Percentiles rank a stretch among this genome's conserved stretches.
Conservation (phyloP, 2,113 vertebrate species). For the Ardeotis arabs region DNA sequence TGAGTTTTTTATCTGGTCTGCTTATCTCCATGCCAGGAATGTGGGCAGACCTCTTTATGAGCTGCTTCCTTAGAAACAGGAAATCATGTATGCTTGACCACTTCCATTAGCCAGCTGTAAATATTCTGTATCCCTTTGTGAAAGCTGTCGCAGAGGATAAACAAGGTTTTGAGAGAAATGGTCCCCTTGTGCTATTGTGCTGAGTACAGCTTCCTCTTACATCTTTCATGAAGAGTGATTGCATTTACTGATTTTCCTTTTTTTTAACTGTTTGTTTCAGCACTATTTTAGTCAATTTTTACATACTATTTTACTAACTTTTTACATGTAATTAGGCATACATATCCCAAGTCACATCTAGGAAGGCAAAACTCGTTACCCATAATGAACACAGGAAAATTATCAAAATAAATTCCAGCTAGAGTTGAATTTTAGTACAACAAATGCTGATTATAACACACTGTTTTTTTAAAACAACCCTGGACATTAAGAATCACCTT, state of each 20-base stretch:
- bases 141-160: background rate
- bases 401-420: background rate
- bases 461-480: background rate
- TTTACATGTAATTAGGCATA: background rate
- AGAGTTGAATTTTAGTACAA: background rate
- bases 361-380: background rate
- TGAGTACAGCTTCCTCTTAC: background rate
- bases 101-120: background rate
- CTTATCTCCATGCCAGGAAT: background rate
- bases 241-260: accelerated
- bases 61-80: background rate
- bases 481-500: background rate
- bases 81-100: background rate
- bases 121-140: background rate
- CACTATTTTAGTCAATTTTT: background rate
- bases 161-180: background rate
- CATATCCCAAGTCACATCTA: background rate
- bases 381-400: background rate
- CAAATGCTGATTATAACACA: background rate
- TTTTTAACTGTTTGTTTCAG: background rate
- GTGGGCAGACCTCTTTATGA: background rate
- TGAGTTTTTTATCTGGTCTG: background rate
- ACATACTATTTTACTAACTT: background rate
- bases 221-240: background rate
- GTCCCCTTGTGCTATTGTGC: background rate